Evolutionary conservation across 2,888 invertebrate species (phyloP), one percentile per base, ranked within the genome.

Genomic region (Argyresthia albistria): DNA sequence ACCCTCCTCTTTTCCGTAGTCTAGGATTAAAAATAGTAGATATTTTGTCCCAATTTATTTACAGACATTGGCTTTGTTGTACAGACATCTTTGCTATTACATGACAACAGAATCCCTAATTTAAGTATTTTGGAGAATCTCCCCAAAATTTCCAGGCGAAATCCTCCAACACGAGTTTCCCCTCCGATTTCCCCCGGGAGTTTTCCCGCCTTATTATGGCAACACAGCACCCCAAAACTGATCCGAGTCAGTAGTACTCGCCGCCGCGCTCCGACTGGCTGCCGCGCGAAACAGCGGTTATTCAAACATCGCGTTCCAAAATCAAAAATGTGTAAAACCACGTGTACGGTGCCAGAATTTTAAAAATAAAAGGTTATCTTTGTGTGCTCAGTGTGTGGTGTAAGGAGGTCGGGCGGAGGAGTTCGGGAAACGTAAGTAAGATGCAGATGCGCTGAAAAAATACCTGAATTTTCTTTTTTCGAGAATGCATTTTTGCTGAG

Each of bases 171-270:
- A 14, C 1, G 6, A 4, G 10, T 45, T 45, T 45, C 45, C 45
- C 45, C 25, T 2, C 25, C 15, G 45, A 45, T 8, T 45, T 45
- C 16, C 10, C 45, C 16, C 10, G 45, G 45, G 16, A 15, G 8
- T 10, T 7, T 16, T 11, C 35, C 46, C 35, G 46, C n/a, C 2
- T 35, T 16, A n/a, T 11, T n/a, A 11, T 46, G 35, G 46, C 46
- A 46, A 46, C 46, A 46, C 25, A n/a, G 35, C 46, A 35, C 35
- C 46, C 46, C 46, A 11, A 46, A 46, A 46, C 8, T 46, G 46
- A 25, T 25, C 25, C 25, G 25, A 25, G 6, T n/a, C 46, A 46
- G 46, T 46, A 25, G 25, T 35, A 35, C 10, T 25, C 46, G 46
- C 35, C 4, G 25, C 35, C 25, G 9, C 46, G 46, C 3, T 1